Percentiles rank a stretch among this genome's conserved stretches.
phyloP scores from a whole-genome alignment of 2,888 invertebrate genomes.

The Trachelus troglodyta region DNA sequence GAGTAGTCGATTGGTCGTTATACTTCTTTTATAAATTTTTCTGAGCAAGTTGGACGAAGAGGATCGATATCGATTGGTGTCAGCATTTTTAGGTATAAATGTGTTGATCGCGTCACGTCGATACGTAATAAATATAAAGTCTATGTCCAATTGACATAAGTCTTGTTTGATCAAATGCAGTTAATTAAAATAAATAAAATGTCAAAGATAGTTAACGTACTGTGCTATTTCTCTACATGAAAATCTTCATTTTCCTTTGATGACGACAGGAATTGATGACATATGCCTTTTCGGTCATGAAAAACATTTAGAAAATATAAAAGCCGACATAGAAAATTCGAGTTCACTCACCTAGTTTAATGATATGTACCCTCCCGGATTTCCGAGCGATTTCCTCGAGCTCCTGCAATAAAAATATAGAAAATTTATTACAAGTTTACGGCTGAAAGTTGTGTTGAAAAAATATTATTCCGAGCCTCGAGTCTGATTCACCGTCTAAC shows the following conservation, averaged over 20 bases:
- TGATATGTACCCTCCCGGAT: slow-evolving; percentile 75
- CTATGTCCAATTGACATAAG: no score
- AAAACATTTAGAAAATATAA: background rate
- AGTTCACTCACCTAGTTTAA: slow-evolving; percentile 76
- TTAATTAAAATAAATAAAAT: background rate
- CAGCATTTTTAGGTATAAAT: background rate
- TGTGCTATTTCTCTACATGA: background rate
- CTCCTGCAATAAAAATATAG: slow-evolving; percentile 72
- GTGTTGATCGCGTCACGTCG: background rate
- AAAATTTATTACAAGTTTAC: background rate
- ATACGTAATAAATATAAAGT: background rate
- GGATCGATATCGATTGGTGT: background rate
- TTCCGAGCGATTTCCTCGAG: slow-evolving; percentile 72
- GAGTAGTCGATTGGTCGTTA: background rate
- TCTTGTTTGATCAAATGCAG: background rate
- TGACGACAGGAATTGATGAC: background rate
- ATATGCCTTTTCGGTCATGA: background rate
- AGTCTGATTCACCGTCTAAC: background rate
- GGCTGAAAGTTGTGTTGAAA: background rate
- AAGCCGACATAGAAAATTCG: background rate
- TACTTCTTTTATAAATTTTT: background rate
- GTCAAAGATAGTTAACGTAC: background rate
- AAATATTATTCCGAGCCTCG: background rate
- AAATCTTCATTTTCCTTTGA: background rate
- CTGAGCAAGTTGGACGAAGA: background rate